phyloP scores from a whole-genome alignment of 2,113 vertebrate genomes.

The Tonatia bakeri region DNA sequence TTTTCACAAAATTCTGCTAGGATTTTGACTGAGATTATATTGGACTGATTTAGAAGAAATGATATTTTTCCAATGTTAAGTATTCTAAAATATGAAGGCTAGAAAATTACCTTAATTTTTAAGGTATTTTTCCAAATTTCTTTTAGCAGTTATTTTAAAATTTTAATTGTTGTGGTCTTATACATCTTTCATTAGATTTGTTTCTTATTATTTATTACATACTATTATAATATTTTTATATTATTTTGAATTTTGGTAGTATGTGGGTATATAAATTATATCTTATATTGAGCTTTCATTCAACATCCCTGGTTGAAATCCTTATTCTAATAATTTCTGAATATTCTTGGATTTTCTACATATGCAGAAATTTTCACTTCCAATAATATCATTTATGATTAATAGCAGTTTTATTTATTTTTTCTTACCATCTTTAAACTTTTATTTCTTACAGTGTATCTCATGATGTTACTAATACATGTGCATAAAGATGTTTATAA shows the following conservation, averaged over 20 bases:
- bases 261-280: neutral
- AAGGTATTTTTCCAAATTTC: neutral
- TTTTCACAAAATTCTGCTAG: neutral
- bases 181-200: neutral
- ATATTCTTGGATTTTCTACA: neutral
- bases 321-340: neutral
- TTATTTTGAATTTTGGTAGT: neutral
- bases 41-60: neutral
- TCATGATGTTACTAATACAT: neutral
- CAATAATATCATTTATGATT: neutral
- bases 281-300: neutral
- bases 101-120: neutral
- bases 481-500: neutral
- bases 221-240: neutral
- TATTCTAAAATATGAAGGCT: neutral
- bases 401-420: neutral
- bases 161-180: neutral
- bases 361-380: neutral
- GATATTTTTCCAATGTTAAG: neutral
- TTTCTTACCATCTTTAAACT: neutral
- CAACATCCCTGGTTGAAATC: neutral
- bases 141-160: neutral
- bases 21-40: neutral
- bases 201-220: neutral
- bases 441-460: neutral